phyloP scores from a whole-genome alignment of 2,888 invertebrate genomes.

The Boloria selene region DNA sequence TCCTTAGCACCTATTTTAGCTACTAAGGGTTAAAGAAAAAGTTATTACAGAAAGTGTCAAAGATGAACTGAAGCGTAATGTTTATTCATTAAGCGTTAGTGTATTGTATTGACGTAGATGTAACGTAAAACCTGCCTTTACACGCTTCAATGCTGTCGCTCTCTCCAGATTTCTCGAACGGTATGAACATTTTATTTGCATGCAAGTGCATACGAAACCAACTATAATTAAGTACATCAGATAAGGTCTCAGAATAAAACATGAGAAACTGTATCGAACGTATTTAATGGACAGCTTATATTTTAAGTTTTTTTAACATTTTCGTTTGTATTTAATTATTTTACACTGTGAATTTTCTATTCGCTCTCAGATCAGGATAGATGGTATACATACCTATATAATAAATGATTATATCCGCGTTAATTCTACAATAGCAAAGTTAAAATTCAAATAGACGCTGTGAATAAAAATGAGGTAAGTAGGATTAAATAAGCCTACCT shows the following conservation, averaged over 20 bases:
- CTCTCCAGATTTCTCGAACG: constrained; percentile 72
- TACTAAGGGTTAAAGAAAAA: too few species aligned
- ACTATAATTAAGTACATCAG: constrained; percentile 67
- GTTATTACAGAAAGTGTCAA: not conserved
- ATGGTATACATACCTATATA: too few species aligned
- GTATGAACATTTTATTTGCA: constrained; percentile 71
- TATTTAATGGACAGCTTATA: constrained; percentile 1
- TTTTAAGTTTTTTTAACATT: not conserved
- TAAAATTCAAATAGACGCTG: too few species aligned
- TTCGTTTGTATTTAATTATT: too few species aligned
- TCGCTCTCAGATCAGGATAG: too few species aligned
- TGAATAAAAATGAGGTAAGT: too few species aligned
- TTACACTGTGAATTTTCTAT: too few species aligned
- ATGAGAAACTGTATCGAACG: constrained; percentile 6
- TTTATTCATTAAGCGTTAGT: constrained; percentile 21
- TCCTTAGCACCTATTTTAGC: too few species aligned
- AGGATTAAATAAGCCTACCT: too few species aligned
- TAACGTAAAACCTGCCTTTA: constrained; percentile 50
- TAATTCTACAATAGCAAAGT: too few species aligned
- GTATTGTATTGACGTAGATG: constrained; percentile 50
- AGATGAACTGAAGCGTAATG: constrained; percentile 17
- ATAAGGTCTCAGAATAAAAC: constrained; percentile 47
- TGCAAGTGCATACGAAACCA: constrained; percentile 59
- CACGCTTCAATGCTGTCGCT: constrained; percentile 62
- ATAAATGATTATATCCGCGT: too few species aligned